Conservation (phyloP, 2,113 vertebrate genomes). For the Felis catus region F.catus_Fca126_mat1.0 CM031421.1:109616501-109617000, state of each 20-base stretch:
- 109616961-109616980: not conserved
- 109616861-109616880: not conserved
- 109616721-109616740: not conserved
- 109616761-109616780: not conserved
- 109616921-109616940: not conserved
- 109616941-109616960: not conserved
- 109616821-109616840: not conserved
- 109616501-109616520: not conserved
- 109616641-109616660: accelerated
- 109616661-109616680: not conserved
- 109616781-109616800: not conserved
- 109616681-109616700: not conserved
- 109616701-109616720: not conserved
- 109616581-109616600: not conserved
- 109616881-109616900: not conserved
- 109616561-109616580: not conserved
- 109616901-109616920: not conserved
- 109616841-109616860: not conserved
- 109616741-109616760: not conserved
- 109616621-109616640: not conserved
- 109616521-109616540: no score
- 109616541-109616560: not conserved
- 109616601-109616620: not conserved
- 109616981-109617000: accelerated
- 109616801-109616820: not conserved